Conservation (phyloP, 2,113 vertebrate species). For the Grammomys dolichurus region DNA sequence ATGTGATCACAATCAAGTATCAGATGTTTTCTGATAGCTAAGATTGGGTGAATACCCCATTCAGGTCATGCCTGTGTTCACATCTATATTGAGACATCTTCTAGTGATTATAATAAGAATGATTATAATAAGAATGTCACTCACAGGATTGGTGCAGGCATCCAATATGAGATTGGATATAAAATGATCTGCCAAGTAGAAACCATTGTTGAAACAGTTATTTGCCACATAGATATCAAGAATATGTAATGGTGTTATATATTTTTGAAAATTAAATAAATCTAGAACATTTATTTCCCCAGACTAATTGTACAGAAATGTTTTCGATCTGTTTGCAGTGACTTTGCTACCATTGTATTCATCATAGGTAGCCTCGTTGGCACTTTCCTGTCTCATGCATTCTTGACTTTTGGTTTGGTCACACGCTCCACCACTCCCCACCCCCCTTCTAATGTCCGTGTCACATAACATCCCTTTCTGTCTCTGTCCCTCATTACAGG, state of each 20-base stretch:
- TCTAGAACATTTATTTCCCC: neutral
- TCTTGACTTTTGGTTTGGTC: neutral
- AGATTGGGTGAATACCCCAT: neutral
- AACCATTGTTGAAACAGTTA: conserved; percentile 27
- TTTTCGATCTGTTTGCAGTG: neutral
- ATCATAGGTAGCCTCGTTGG: neutral
- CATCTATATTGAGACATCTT: neutral
- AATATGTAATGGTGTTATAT: neutral
- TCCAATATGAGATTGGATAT: neutral
- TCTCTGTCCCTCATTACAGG: neutral
- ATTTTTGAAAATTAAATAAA: conserved; percentile 1
- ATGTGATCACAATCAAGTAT: neutral
- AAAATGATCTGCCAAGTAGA: conserved; percentile 14
- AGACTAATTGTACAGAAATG: neutral
- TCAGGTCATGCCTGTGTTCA: neutral
- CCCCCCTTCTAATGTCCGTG: neutral
- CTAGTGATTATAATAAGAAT: neutral
- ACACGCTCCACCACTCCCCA: too few relatives aligned
- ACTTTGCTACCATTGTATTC: neutral
- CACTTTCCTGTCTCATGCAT: neutral
- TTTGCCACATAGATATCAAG: neutral
- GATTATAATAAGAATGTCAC: neutral
- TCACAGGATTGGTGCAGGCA: neutral
- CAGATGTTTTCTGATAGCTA: neutral
- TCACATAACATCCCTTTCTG: neutral